A percentile compares a stretch with the other conserved stretches of the same genome.
phyloP scores from a whole-genome alignment of 2,888 invertebrate genomes.

The Plagiodera versicolora region DNA sequence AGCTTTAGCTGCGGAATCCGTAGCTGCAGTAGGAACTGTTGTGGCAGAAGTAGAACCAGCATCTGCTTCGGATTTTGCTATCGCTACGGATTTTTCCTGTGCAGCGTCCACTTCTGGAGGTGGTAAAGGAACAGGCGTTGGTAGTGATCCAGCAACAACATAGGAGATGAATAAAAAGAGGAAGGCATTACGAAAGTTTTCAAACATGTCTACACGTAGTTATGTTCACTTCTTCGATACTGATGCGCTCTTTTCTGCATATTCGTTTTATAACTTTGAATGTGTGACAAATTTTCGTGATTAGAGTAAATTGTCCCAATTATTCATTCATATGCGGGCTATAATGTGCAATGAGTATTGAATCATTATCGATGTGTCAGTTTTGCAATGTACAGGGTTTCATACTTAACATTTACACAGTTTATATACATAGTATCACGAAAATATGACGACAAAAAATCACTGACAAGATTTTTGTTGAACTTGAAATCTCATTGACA shows the following conservation, averaged over 20 bases:
- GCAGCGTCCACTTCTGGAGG: not conserved
- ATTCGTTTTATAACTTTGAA: not conserved
- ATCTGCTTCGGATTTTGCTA: not conserved
- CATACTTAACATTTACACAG: too few species aligned
- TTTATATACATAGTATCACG: too few species aligned
- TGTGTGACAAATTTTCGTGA: slow-evolving; percentile 4
- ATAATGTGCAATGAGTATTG: not conserved
- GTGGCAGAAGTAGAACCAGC: not conserved
- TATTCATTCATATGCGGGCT: slow-evolving; percentile 13
- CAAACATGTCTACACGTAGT: slow-evolving; percentile 5
- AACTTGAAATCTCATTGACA: too few species aligned
- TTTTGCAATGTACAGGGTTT: not conserved
- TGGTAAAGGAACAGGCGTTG: not conserved
- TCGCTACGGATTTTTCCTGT: not conserved
- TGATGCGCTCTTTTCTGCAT: not conserved
- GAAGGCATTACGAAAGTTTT: not conserved
- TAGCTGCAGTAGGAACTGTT: not conserved
- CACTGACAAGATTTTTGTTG: too few species aligned
- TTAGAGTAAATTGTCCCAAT: slow-evolving; percentile 13
- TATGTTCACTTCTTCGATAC: not conserved
- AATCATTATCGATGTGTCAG: not conserved
- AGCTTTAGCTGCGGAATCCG: not conserved
- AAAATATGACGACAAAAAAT: too few species aligned
- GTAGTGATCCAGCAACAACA: not conserved
- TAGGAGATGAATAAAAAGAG: slow-evolving; percentile 1